These are phyloP conservation scores for Arctocebus calabarensis DNA, from an alignment of 2,797 vertebrate species.

Conservation along the genomic window DNA sequence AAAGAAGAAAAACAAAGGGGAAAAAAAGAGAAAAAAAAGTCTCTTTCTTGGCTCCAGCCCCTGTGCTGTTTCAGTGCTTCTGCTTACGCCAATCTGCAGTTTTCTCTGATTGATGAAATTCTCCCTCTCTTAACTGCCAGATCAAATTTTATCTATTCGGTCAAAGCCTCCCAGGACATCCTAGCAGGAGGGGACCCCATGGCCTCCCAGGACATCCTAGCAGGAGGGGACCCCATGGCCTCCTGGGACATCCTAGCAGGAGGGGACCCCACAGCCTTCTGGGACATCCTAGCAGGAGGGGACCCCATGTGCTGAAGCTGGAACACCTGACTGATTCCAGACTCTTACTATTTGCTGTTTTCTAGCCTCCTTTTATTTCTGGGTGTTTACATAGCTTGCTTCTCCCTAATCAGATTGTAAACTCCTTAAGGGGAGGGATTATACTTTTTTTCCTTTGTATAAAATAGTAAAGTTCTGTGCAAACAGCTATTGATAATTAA, in stretches of 20 bases:
- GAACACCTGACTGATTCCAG: not conserved
- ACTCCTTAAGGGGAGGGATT: not conserved
- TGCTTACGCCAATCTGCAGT: not conserved
- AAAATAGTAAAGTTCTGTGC: not conserved
- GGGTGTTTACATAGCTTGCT: not conserved
- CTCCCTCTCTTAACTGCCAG: not conserved
- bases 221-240: too few relatives aligned
- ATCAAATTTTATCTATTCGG: not conserved
- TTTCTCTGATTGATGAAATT: not conserved
- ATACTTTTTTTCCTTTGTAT: not conserved
- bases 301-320: not conserved
- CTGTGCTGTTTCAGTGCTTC: not conserved
- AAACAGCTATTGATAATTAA: constrained; percentile 12
- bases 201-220: too few relatives aligned
- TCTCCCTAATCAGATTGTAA: not conserved
- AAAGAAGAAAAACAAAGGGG: too few relatives aligned
- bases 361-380: not conserved
- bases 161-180: not conserved
- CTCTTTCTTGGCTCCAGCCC: not conserved
- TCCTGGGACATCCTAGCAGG: too few relatives aligned
- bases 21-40: too few relatives aligned
- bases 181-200: not conserved
- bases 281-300: too few relatives aligned
- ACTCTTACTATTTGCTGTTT: not conserved
- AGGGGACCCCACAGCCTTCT: too few relatives aligned